Evolutionary conservation across 2,113 vertebrate genomes (phyloP).

Genomic region (Sakesphorus luctuosus): DNA sequence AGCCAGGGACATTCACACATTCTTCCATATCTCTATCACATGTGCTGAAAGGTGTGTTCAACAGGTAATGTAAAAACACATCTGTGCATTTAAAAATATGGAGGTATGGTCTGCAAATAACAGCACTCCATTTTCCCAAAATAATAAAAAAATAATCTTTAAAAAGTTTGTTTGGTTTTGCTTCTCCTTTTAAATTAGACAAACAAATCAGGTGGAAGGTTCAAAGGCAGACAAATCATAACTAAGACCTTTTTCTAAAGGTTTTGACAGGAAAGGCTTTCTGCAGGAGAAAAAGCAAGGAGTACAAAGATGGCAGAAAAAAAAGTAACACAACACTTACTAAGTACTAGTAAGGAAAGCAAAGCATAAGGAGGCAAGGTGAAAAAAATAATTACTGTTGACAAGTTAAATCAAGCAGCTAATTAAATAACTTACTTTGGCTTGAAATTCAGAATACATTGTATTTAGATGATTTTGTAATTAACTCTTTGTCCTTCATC

Average conservation of each 20-base stretch:
- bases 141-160: not conserved
- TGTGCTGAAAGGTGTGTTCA: not conserved
- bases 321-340: not conserved
- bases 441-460: not conserved
- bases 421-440: not conserved
- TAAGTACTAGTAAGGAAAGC: not conserved
- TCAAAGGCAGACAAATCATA: not conserved
- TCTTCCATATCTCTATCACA: not conserved
- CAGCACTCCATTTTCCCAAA: not conserved
- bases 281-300: not conserved
- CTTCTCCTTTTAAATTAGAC: not conserved
- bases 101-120: not conserved
- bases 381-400: not conserved
- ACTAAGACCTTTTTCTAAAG: not conserved
- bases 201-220: not conserved
- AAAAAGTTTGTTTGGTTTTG: not conserved
- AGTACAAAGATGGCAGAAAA: not conserved
- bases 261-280: not conserved
- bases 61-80: not conserved
- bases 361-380: not conserved
- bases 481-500: not conserved
- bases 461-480: not conserved
- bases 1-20: not conserved
- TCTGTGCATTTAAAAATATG: not conserved
- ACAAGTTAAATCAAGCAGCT: not conserved